Evolutionary conservation across 1,140 invertebrate genomes (phyloP).

Genomic region (Solenopsis fugax): DNA sequence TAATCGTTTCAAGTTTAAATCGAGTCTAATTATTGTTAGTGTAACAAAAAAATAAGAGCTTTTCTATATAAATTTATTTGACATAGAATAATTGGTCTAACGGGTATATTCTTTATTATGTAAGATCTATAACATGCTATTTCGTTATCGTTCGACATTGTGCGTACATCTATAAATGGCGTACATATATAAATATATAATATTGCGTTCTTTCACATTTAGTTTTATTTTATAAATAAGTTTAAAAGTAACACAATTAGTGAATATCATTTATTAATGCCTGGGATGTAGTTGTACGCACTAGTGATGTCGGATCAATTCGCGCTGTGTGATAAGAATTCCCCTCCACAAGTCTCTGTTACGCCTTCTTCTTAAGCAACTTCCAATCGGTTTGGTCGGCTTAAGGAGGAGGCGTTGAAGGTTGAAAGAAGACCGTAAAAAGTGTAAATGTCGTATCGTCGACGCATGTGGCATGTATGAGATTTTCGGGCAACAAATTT

Average conservation of each 20-base stretch:
- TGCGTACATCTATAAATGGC: neutral
- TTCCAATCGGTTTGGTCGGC: neutral
- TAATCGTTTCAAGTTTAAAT: neutral
- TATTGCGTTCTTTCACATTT: neutral
- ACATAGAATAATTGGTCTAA: neutral
- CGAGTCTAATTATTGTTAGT: neutral
- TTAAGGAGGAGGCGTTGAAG: too few species aligned
- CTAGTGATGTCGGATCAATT: neutral
- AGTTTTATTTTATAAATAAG: neutral
- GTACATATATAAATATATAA: neutral
- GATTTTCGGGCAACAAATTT: neutral
- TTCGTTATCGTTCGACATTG: neutral
- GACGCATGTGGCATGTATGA: neutral
- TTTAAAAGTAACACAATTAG: neutral
- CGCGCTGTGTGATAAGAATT: neutral
- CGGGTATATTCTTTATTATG: neutral
- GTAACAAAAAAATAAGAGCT: neutral
- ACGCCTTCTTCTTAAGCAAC: neutral
- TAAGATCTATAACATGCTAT: neutral
- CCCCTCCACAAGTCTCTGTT: neutral
- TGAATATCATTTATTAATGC: neutral
- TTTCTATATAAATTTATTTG: conserved; percentile 18
- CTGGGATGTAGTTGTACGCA: neutral
- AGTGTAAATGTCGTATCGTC: neutral
- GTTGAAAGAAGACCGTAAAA: too few species aligned